Evolutionary conservation across 2,797 vertebrate genomes (phyloP).

Genomic region (Lacerta viridis): DNA sequence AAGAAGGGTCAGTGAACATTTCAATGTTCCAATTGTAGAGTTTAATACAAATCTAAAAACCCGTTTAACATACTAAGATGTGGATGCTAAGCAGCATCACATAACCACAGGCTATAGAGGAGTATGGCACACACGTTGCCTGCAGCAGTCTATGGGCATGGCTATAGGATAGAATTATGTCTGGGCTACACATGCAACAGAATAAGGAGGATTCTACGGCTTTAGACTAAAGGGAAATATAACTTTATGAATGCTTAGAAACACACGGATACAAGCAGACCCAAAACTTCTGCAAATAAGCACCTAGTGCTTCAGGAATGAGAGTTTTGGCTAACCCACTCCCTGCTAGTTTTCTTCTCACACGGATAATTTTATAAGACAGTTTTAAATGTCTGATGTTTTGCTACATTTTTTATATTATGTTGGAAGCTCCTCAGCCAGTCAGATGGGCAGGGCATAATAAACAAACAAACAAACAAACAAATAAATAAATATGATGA

Average conservation of each 20-base stretch:
- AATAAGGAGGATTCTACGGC: background rate
- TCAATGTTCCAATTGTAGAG: background rate
- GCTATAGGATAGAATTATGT: background rate
- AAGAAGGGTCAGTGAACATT: background rate
- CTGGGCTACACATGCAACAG: background rate
- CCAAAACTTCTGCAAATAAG: no score
- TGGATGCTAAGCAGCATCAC: background rate
- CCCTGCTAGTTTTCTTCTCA: background rate
- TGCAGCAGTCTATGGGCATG: background rate
- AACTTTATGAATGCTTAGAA: background rate
- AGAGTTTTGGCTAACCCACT: background rate
- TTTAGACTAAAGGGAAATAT: background rate
- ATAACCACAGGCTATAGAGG: background rate
- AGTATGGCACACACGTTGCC: background rate
- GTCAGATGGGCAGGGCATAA: no score
- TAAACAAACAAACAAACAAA: no score
- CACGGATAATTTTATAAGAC: no score
- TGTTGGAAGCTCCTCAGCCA: no score
- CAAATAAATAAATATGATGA: no score
- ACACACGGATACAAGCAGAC: no score
- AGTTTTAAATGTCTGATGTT: no score
- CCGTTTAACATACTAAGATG: background rate
- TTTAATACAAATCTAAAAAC: background rate
- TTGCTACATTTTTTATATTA: no score
- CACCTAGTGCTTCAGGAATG: background rate